A percentile compares a stretch with the other conserved stretches of the same genome.
Conservation (phyloP, 23 tunicate genomes). For the Diplosoma virens region DNA sequence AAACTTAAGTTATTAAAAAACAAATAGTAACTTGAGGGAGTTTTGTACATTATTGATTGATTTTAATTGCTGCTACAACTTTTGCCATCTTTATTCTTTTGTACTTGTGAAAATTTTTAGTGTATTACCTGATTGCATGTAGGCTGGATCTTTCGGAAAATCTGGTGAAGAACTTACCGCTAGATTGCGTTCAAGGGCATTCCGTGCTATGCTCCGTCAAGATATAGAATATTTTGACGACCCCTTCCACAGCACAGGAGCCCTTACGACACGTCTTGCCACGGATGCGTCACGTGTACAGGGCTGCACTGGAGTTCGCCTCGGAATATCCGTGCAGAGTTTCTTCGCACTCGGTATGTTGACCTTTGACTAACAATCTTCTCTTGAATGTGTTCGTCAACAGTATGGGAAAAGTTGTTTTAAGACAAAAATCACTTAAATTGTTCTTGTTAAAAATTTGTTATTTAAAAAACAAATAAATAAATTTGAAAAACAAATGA, state of each 20-base stretch:
- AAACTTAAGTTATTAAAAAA: no score
- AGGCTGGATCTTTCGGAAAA: constrained; percentile 88
- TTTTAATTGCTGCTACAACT: no score
- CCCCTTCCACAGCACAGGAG: constrained; percentile 95
- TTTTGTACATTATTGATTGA: no score
- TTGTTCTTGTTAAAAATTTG: no score
- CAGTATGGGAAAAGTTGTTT: no score
- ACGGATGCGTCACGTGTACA: constrained; percentile 99
- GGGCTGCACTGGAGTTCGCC: constrained; percentile 88
- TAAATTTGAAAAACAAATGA: background rate
- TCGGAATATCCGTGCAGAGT: constrained; percentile 72
- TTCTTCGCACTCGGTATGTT: constrained; percentile 76
- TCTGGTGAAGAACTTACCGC: constrained; percentile 97
- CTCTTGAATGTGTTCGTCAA: no score
- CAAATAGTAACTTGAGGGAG: no score
- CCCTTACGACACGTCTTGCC: constrained; percentile 92
- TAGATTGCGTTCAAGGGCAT: constrained; percentile 76
- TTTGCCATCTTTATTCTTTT: no score
- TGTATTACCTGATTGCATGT: background rate
- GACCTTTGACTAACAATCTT: no score
- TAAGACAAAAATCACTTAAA: no score
- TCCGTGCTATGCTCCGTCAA: constrained; percentile 70
- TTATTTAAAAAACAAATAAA: no score
- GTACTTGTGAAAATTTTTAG: no score
- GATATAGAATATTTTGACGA: constrained; percentile 96